Conservation (phyloP, 64 coral and sea anemone genomes). For the Orbicella faveolata region DNA sequence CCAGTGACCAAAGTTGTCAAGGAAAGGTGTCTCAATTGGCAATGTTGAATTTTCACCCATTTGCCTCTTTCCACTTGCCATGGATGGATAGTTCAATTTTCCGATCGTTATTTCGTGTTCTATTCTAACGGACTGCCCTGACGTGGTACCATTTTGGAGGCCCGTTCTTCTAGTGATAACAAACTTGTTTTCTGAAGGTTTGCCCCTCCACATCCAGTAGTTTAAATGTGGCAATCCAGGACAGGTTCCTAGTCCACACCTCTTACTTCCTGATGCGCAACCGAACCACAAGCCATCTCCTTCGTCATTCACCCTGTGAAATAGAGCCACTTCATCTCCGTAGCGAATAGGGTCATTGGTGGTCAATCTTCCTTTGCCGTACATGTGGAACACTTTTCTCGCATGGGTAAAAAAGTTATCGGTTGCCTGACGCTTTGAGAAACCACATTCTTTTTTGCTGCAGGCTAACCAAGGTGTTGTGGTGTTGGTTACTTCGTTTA, state of each 20-base stretch:
- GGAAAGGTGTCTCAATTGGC: too few species aligned
- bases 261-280: not conserved
- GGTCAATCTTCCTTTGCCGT: not conserved
- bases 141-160: not conserved
- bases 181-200: conserved; percentile 18
- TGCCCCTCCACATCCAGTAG: conserved; percentile 2
- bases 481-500: not conserved
- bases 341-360: conserved; percentile 16
- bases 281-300: conserved; percentile 11
- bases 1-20: too few species aligned
- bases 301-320: conserved; percentile 19
- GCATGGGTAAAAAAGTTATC: not conserved
- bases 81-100: not conserved
- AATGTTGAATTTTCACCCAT: too few species aligned
- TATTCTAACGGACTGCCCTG: not conserved
- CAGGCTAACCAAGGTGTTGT: not conserved
- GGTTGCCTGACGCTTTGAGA: not conserved
- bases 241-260: conserved; percentile 8
- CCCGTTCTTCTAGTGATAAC: not conserved
- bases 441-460: not conserved
- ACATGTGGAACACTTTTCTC: conserved; percentile 1
- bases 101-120: not conserved
- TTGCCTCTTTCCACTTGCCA: too few species aligned
- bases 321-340: conserved; percentile 22
- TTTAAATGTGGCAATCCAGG: conserved; percentile 22